Evolutionary conservation across 2,797 vertebrate species (phyloP).

Genomic region (Microtus californicus): DNA sequence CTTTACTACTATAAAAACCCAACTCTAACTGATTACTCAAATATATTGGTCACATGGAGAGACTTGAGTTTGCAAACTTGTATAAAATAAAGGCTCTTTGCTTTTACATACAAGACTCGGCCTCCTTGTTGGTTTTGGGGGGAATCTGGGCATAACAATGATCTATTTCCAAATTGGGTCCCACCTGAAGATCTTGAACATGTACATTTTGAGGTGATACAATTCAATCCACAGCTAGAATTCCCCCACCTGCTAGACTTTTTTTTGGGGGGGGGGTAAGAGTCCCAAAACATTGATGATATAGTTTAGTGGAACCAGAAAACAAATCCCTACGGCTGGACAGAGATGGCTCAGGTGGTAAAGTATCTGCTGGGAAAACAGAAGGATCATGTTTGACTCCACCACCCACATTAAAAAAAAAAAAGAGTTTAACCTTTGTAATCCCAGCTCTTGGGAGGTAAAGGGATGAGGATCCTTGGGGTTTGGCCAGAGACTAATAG

Average conservation of each 20-base stretch:
- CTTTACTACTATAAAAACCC: too few species aligned
- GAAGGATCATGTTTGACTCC: not conserved
- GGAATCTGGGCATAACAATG: not conserved
- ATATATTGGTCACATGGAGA: too few species aligned
- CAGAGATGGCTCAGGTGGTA: not conserved
- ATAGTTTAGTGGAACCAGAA: not conserved
- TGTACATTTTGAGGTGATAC: too few species aligned
- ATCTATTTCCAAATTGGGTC: not conserved
- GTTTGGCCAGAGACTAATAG: not conserved
- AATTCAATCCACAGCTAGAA: not conserved
- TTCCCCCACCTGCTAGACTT: not conserved
- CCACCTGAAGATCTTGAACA: not conserved
- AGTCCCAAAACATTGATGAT: not conserved
- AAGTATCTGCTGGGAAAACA: not conserved
- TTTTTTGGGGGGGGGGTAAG: not conserved
- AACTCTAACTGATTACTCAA: too few species aligned
- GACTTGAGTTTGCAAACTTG: too few species aligned
- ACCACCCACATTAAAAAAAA: too few species aligned
- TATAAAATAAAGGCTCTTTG: too few species aligned
- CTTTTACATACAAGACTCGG: too few species aligned
- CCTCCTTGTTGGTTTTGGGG: too few species aligned
- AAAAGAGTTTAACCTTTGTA: not conserved
- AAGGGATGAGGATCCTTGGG: not conserved
- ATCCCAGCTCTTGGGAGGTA: not conserved
- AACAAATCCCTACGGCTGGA: not conserved